Evolutionary conservation across 2,113 vertebrate genomes (phyloP).

Genomic region (Laticauda laticaudata): DNA sequence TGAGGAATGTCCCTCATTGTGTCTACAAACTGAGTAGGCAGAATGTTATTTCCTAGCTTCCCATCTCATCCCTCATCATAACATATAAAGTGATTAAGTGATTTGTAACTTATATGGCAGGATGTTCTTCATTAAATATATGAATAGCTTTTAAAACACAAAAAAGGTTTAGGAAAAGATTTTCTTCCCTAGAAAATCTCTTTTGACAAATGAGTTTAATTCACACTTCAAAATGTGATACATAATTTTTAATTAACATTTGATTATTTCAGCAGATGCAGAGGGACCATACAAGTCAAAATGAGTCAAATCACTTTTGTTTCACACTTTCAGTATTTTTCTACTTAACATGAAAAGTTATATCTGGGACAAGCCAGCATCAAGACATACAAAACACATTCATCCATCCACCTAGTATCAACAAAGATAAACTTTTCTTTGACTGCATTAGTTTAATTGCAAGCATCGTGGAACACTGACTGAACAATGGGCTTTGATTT

Average conservation of each 20-base stretch:
- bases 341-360: background rate
- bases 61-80: background rate
- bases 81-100: conserved; percentile 4
- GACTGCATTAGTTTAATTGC: background rate
- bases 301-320: no score
- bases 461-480: background rate
- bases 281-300: background rate
- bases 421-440: background rate
- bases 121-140: conserved; percentile 7
- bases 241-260: conserved; percentile 1
- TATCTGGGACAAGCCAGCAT: background rate
- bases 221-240: conserved; percentile 25
- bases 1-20: conserved; percentile 15
- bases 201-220: conserved; percentile 29
- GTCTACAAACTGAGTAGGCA: conserved; percentile 14
- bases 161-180: fast-evolving
- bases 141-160: background rate
- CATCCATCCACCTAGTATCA: background rate
- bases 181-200: background rate
- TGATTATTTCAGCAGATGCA: background rate
- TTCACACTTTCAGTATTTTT: background rate
- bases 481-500: background rate
- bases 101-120: background rate
- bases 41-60: conserved; percentile 28
- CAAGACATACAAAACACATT: background rate